phyloP scores from a whole-genome alignment of 2,797 vertebrate species.

The Ciconia nigra region DNA sequence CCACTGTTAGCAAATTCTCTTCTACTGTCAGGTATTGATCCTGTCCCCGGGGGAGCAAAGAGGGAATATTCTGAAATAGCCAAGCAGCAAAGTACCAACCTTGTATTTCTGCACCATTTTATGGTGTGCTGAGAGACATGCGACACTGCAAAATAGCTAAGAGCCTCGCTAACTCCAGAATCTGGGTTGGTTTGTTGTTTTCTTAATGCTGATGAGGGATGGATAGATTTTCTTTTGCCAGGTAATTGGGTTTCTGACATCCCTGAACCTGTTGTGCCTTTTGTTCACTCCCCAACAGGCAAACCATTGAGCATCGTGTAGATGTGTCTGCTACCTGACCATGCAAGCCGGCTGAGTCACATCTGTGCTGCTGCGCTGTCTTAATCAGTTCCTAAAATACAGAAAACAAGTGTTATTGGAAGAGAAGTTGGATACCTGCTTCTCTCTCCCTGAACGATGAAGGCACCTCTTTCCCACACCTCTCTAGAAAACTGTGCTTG shows the following conservation, averaged over 20 bases:
- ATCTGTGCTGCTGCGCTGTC: not conserved
- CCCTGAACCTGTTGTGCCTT: not conserved
- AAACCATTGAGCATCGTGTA: not conserved
- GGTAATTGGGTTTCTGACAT: not conserved
- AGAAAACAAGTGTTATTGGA: not conserved
- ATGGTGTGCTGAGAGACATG: accelerated
- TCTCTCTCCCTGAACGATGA: not conserved
- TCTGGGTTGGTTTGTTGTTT: not conserved
- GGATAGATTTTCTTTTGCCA: not conserved
- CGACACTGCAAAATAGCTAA: not conserved
- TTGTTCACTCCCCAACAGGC: not conserved
- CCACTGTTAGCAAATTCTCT: not conserved
- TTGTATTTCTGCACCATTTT: not conserved
- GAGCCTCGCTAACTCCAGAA: not conserved
- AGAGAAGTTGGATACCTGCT: not conserved
- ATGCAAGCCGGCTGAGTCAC: not conserved
- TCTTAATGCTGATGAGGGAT: not conserved
- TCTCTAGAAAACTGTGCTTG: not conserved
- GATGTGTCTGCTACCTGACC: not conserved
- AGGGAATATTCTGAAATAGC: not conserved
- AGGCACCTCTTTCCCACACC: not conserved
- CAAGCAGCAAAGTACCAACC: not conserved
- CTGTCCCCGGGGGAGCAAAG: not conserved
- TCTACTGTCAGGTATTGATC: not conserved
- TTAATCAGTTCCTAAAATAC: not conserved